Percentiles rank a stretch among this genome's conserved stretches.
Conservation (phyloP, 64 coral and sea anemone genomes). For the Dendronephthya gigantea region DNA sequence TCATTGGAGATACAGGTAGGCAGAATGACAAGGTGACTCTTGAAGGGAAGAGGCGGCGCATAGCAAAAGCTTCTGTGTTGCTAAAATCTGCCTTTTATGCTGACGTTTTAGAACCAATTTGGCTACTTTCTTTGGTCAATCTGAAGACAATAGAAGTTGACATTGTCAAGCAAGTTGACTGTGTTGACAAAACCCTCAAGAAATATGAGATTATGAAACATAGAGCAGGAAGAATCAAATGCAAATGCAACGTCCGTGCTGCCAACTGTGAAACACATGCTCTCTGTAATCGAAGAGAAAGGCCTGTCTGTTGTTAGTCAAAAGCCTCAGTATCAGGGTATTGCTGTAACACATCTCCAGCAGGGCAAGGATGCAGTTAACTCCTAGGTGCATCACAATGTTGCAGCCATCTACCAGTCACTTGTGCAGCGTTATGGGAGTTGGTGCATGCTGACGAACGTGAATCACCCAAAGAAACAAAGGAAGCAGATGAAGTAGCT, state of each 20-base stretch:
- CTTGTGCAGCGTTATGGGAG: conserved; percentile 43
- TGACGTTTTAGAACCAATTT: conserved; percentile 46
- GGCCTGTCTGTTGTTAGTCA: conserved; percentile 44
- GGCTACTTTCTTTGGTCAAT: conserved; percentile 51
- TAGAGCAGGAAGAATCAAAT: conserved; percentile 38
- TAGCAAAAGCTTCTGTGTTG: conserved; percentile 35
- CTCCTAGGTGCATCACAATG: conserved; percentile 29
- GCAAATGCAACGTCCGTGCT: conserved; percentile 20
- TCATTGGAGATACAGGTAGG: conserved; percentile 44
- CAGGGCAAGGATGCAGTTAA: conserved; percentile 49
- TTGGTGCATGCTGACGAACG: conserved; percentile 21
- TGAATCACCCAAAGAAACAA: conserved; percentile 49
- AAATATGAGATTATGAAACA: conserved; percentile 49
- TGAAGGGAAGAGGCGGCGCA: conserved; percentile 47
- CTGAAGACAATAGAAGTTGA: conserved; percentile 45
- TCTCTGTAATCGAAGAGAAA: conserved; percentile 44
- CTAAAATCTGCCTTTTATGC: conserved; percentile 48
- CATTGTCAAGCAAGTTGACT: conserved; percentile 53
- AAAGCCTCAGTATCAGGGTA: conserved; percentile 50
- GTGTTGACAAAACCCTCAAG: conserved; percentile 50
- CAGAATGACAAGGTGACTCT: conserved; percentile 47
- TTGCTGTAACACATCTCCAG: conserved; percentile 41
- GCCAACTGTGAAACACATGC: conserved; percentile 50
- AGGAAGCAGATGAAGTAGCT: conserved; percentile 47
- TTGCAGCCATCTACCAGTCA: conserved; percentile 42